Percentiles rank a stretch among this genome's conserved stretches.
Conservation (phyloP, 2,113 vertebrate genomes). For the Neodontobutis hainanensis region DNA sequence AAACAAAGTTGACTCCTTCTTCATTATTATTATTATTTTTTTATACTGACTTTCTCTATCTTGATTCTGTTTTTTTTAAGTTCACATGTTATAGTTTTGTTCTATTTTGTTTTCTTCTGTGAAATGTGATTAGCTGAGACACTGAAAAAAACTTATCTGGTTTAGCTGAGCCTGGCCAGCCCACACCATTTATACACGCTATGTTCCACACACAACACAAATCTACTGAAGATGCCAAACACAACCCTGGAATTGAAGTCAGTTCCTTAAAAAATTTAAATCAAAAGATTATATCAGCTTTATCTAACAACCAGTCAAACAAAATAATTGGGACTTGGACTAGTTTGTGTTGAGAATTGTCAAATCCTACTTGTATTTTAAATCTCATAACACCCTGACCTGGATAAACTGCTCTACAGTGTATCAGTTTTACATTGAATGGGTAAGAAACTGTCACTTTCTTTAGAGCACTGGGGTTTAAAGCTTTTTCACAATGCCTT, state of each 20-base stretch:
- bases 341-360: conserved; percentile 44
- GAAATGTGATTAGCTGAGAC: too few species aligned
- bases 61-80: too few species aligned
- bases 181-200: too few species aligned
- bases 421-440: conserved; percentile 24
- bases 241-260: background rate
- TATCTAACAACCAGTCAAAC: conserved; percentile 21
- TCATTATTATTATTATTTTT: too few species aligned
- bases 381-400: conserved; percentile 39
- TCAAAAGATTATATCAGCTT: conserved; percentile 15
- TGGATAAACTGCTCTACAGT: conserved; percentile 35
- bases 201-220: too few species aligned
- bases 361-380: conserved; percentile 22
- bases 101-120: too few species aligned
- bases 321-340: conserved; percentile 47
- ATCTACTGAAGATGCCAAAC: too few species aligned
- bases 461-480: conserved; percentile 26
- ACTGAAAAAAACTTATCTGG: too few species aligned
- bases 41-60: too few species aligned
- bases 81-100: too few species aligned
- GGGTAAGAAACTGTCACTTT: conserved; percentile 46
- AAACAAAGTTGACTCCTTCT: too few species aligned
- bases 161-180: too few species aligned
- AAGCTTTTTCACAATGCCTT: conserved; percentile 1
- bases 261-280: conserved; percentile 12